These are phyloP conservation scores for Lutraria lutraria DNA, from an alignment of 2,888 invertebrate species.

Conservation along the genomic window DNA sequence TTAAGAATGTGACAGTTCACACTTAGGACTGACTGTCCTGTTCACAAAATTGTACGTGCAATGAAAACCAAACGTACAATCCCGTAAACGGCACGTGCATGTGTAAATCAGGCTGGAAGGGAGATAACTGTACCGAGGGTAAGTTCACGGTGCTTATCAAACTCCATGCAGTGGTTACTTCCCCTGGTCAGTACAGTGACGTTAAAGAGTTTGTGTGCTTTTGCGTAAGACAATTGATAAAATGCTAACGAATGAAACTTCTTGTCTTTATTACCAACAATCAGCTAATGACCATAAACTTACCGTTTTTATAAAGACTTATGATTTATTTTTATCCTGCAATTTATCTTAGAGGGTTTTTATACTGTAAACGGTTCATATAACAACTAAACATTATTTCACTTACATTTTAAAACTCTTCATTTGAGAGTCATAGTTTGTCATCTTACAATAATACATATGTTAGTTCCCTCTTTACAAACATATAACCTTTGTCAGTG, in stretches of 20 bases:
- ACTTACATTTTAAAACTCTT: too few relatives aligned
- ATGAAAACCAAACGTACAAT: conserved; percentile 56
- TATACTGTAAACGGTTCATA: too few relatives aligned
- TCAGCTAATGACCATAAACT: not conserved
- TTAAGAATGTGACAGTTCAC: conserved; percentile 28
- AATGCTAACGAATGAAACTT: not conserved
- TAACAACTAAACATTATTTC: too few relatives aligned
- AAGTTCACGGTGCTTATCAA: not conserved
- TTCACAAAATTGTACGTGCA: conserved; percentile 35
- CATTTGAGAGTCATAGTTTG: too few relatives aligned
- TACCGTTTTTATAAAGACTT: too few relatives aligned
- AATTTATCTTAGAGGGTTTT: too few relatives aligned
- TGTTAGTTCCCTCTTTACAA: too few relatives aligned
- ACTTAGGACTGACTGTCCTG: conserved; percentile 41
- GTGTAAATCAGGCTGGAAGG: conserved; percentile 49
- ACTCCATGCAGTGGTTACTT: too few relatives aligned
- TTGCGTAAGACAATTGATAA: not conserved
- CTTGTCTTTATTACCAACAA: not conserved
- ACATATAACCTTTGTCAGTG: not conserved
- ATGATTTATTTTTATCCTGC: too few relatives aligned
- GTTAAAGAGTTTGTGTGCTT: too few relatives aligned
- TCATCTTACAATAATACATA: too few relatives aligned
- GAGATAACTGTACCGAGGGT: conserved; percentile 51
- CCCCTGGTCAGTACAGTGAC: too few relatives aligned
- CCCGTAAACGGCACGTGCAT: conserved; percentile 42